These are phyloP conservation scores for Semicossyphus pulcher DNA, from an alignment of 2,113 vertebrate genomes.

Conservation along the genomic window DNA sequence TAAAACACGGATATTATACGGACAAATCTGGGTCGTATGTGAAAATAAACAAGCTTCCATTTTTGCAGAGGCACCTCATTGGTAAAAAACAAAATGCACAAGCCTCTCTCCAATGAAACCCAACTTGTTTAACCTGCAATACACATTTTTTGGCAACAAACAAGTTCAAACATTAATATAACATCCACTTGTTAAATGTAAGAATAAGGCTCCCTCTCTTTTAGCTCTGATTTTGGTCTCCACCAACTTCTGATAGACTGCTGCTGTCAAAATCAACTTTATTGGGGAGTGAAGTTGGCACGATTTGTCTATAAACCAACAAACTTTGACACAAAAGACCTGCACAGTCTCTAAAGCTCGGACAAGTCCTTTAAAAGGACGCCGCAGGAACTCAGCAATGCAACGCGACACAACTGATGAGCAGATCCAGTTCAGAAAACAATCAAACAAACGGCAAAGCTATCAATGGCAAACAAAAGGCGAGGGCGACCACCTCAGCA, in stretches of 20 bases:
- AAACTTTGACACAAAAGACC: slow-evolving; percentile 56
- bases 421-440: slow-evolving; percentile 74
- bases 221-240: too few species aligned
- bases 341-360: slow-evolving; percentile 38
- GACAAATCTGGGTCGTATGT: background rate
- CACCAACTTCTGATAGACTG: too few species aligned
- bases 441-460: slow-evolving; percentile 70
- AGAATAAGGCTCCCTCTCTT: too few species aligned
- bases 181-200: too few species aligned
- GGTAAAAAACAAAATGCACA: too few species aligned
- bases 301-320: slow-evolving; percentile 42
- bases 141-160: too few species aligned
- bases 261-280: too few species aligned
- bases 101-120: too few species aligned
- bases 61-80: background rate
- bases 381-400: slow-evolving; percentile 61
- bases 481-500: slow-evolving; percentile 84
- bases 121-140: too few species aligned
- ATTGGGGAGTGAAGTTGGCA: background rate
- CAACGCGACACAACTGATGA: slow-evolving; percentile 63
- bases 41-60: background rate
- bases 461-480: slow-evolving; percentile 85
- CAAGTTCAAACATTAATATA: too few species aligned
- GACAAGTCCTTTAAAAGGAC: slow-evolving; percentile 67
- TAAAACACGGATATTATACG: background rate